phyloP scores from a whole-genome alignment of 2,113 vertebrate genomes.

The Alexandromys fortis region DNA sequence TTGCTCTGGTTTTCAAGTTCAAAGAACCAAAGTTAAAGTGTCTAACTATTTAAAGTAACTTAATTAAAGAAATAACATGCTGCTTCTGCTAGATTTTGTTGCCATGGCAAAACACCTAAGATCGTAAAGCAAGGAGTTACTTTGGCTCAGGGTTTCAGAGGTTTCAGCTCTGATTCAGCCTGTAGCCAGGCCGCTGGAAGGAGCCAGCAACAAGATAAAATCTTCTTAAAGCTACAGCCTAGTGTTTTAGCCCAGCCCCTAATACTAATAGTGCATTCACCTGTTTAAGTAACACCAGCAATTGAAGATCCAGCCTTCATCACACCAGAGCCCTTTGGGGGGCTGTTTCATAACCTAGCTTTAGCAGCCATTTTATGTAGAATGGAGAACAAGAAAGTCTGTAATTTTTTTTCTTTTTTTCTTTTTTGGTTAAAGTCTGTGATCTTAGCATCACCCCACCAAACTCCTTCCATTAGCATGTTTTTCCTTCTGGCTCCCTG shows the following conservation, averaged over 20 bases:
- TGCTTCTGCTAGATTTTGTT: background rate
- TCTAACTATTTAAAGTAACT: conserved; percentile 15
- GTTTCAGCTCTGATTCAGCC: background rate
- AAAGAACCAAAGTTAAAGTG: conserved; percentile 48
- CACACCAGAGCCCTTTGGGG: background rate
- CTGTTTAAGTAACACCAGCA: background rate
- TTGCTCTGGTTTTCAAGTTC: conserved; percentile 27
- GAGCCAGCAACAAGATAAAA: background rate
- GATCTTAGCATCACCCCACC: background rate
- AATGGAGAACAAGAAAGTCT: conserved; percentile 14
- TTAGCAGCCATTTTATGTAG: background rate
- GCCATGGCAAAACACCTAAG: background rate
- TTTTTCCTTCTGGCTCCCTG: background rate
- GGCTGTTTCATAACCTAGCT: background rate
- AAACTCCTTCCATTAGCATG: background rate
- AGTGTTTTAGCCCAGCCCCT: background rate
- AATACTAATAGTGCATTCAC: background rate
- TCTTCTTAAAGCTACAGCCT: background rate
- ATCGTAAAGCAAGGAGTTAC: background rate
- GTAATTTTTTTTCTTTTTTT: too few relatives aligned
- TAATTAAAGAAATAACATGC: conserved; percentile 18
- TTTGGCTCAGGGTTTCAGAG: background rate
- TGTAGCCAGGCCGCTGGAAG: background rate
- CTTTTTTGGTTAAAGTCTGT: background rate
- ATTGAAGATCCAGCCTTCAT: background rate